Evolutionary conservation across 2,113 vertebrate genomes (phyloP), one percentile per base, ranked within the genome.

Genomic region (Sphaerodactylus townsendi): DNA sequence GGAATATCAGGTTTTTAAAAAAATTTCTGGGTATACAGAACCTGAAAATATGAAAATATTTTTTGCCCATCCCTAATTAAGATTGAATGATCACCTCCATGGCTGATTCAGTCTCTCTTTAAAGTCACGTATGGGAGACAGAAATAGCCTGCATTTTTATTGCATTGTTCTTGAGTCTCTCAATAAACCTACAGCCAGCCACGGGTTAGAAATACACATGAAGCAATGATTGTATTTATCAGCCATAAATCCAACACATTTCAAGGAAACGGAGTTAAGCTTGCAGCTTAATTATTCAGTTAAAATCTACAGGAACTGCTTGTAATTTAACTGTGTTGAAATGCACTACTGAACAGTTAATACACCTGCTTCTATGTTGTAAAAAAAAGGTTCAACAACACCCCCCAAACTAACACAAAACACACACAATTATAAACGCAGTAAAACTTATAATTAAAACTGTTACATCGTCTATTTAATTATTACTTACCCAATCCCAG

Each of bases 401-500:
- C 21, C 66, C 33, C 35, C 62, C 37, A 53, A 75, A 83, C 30
- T 21, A 2, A 59, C 0, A 28, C 2, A 23, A 30, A 4, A 79
- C 64, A 53, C 0, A 17, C 14, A 62, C 48, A n/a, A 59, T 79
- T 15, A 5, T 48, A 8, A 37, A 0, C 46, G 30, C 0, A 81
- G 3, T 4, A 15, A 71, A 11, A 3, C 15, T 8, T 21, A 3
- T 4, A 0, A 21, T 56, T 59, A 59, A 10, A 65, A 79, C 39
- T 68, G 11, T 65, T 25, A 74, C 69, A 77, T n/a, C 28, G n/a
- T 68, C 1, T 83, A 17, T 50, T 86, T 44, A 64, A 19, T 39
- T 25, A 92, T 28, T n/a, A 92, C 98, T 96, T 94, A 99, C 99
- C 99, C 0, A 99, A 94, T 69, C 99, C 98, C 81, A 99, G 8